Base-by-base conservation (phyloP, 2,797 vertebrate genomes). In the Cryptoblepharus egeriae region DNA sequence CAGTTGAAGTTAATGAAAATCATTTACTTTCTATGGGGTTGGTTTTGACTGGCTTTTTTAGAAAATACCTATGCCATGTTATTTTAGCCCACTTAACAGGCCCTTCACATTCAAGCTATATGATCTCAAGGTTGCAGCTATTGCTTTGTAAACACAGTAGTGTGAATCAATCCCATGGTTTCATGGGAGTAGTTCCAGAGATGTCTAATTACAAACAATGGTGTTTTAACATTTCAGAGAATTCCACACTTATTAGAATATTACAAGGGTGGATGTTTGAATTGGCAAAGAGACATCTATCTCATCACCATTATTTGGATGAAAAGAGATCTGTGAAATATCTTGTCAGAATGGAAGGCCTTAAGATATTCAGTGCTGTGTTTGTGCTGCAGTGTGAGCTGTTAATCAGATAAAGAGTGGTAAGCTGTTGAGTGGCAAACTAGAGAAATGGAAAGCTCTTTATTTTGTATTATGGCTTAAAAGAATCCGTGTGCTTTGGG, bases 371-470 rank as follows among this genome's bases (percentile, higher is more conserved):
- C n/a, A 32, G 58, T 28, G 35, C 35, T 65, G n/a, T 24, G 16
- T 8, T 77, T 0, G 0, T 67, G 69, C 49, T 77, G n/a, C 52
- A 79, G 55, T 49, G 1, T 55, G 10, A 76, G 42, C 49, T 69
- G 70, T 45, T 78, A 74, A 83, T 65, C 69, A 32, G 32, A 81
- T 61, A 60, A 76, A 39, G 8, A 39, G 3, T n/a, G 28, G 37
- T 58, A 71, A 80, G 18, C 58, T 60, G 2, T 26, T 80, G 81
- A 75, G 26, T 74, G 3, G 52, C 12, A 80, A 88, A 64, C 11
- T 58, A 32, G 20, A 78, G 55, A 39, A 42, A 58, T 49, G 55
- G 80, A 42, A 65, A 32, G 5, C 57, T 67, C 42, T 78, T 49
- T 61, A 35, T 57, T 63, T 37, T n/a, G 6, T 10, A 15, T 57